Evolutionary conservation across 1,140 invertebrate genomes (phyloP).

Genomic region (Pseudomyrmex concolor): DNA sequence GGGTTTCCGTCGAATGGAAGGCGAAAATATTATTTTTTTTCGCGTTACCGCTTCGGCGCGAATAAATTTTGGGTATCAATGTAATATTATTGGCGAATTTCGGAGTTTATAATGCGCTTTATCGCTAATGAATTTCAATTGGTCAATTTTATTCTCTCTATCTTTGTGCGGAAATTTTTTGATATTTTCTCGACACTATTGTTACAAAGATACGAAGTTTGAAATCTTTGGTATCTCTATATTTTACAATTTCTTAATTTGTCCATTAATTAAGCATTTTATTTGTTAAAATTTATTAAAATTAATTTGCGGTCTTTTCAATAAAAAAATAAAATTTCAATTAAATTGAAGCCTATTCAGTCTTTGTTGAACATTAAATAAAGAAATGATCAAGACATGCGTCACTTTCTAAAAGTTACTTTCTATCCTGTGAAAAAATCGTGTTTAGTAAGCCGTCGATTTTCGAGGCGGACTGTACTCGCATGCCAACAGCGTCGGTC

Average conservation of each 20-base stretch:
- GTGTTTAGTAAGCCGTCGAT: slow-evolving; percentile 28
- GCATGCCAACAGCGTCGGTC: slow-evolving; percentile 77
- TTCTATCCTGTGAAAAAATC: not conserved
- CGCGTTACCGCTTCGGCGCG: slow-evolving; percentile 35
- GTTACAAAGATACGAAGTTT: not conserved
- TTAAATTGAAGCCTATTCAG: not conserved
- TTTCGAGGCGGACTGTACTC: slow-evolving; percentile 71
- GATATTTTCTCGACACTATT: not conserved
- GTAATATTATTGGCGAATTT: slow-evolving; percentile 63
- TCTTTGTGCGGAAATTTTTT: slow-evolving; percentile 33
- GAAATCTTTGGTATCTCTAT: not conserved
- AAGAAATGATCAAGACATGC: slow-evolving; percentile 46
- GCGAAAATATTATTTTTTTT: slow-evolving; percentile 59
- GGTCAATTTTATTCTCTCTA: not conserved
- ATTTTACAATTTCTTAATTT: not conserved
- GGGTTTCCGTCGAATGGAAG: slow-evolving; percentile 31
- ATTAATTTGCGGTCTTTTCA: not conserved
- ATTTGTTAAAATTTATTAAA: not conserved
- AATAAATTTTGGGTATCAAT: slow-evolving; percentile 67
- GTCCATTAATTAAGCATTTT: no score
- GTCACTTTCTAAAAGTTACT: slow-evolving; percentile 25
- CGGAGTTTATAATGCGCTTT: slow-evolving; percentile 69
- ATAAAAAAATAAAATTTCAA: not conserved
- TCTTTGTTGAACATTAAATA: not conserved
- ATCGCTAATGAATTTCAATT: slow-evolving; percentile 62